Evolutionary conservation across 2,797 vertebrate species (phyloP).

Genomic region (Acipenser ruthenus): DNA sequence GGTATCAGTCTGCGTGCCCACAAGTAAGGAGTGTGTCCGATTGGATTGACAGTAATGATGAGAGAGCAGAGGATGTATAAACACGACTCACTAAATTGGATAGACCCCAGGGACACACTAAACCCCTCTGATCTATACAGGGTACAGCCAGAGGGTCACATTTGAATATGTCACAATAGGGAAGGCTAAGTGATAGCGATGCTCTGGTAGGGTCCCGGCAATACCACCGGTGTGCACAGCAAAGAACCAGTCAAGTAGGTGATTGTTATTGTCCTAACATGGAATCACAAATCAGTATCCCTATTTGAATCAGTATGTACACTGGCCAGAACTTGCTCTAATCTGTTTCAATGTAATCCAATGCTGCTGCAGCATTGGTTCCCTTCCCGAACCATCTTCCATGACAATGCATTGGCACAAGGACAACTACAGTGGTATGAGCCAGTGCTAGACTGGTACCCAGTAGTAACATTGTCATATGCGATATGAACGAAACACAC

Average conservation of each 20-base stretch:
- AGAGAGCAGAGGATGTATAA: constrained; percentile 27
- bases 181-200: background rate
- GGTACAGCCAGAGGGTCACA: constrained; percentile 21
- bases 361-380: too few relatives aligned
- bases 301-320: background rate
- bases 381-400: too few relatives aligned
- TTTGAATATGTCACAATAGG: constrained; percentile 7
- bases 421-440: too few relatives aligned
- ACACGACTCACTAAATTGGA: constrained; percentile 26
- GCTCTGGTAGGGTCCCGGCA: background rate
- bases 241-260: too few relatives aligned
- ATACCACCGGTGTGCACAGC: background rate
- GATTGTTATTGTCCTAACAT: too few relatives aligned
- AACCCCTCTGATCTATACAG: constrained; percentile 6
- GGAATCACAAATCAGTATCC: too few relatives aligned
- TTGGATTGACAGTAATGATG: constrained; percentile 17
- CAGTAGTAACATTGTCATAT: too few relatives aligned
- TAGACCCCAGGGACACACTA: constrained; percentile 13
- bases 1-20: background rate
- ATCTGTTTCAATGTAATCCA: background rate
- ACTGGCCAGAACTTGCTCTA: background rate
- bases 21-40: constrained; percentile 11
- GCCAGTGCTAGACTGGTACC: too few relatives aligned
- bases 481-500: too few relatives aligned
- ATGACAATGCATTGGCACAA: too few relatives aligned